Evolutionary conservation across 1,140 invertebrate species (phyloP).

Genomic region (Dreissena rostriformis): DNA sequence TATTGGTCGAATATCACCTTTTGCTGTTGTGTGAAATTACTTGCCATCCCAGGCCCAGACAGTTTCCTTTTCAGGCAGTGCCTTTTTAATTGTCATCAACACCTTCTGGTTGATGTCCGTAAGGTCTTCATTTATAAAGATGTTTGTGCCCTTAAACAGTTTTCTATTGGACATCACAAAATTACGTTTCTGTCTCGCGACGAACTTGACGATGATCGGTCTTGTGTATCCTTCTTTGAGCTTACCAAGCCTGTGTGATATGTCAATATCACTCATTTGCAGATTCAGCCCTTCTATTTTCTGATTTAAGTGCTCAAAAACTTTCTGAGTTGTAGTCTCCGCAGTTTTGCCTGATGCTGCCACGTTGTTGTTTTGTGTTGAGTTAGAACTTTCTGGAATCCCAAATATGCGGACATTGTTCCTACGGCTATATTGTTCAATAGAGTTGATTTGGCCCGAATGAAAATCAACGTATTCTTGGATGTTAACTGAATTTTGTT

Average conservation of each 20-base stretch:
- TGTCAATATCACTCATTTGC: neutral
- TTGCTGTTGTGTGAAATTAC: neutral
- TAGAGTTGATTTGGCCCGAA: too few species aligned
- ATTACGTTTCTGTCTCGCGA: neutral
- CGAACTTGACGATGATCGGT: neutral
- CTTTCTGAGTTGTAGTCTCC: neutral
- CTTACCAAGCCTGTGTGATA: conserved; percentile 18
- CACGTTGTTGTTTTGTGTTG: too few species aligned
- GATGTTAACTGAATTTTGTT: too few species aligned
- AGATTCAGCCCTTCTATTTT: conserved; percentile 1
- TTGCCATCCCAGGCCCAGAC: conserved; percentile 2
- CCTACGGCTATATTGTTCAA: too few species aligned
- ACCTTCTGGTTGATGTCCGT: neutral
- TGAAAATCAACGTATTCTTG: too few species aligned
- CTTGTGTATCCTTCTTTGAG: neutral
- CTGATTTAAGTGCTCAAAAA: neutral
- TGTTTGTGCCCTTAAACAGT: neutral
- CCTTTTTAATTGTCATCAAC: neutral
- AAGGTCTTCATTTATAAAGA: conserved; percentile 12
- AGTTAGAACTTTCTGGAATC: too few species aligned
- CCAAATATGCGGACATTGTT: too few species aligned
- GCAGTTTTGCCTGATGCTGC: too few species aligned
- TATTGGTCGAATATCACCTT: too few species aligned
- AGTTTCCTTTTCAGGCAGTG: neutral
- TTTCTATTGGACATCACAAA: neutral